Conservation (phyloP, 2,888 invertebrate genomes). For the Agriopis marginaria region DNA sequence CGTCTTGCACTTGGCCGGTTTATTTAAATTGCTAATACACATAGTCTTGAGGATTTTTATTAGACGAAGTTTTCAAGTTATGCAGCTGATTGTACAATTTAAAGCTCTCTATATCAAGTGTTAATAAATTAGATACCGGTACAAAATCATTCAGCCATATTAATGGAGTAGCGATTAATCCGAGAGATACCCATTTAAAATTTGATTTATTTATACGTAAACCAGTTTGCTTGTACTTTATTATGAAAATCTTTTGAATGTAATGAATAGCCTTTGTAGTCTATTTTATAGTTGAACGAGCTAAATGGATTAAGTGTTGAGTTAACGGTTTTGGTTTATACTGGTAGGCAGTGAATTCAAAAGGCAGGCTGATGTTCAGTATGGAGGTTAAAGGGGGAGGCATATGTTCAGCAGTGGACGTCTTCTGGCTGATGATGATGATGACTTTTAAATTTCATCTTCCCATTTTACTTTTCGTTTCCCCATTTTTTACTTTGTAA, state of each 20-base stretch:
- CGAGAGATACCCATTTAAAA: conserved; percentile 39
- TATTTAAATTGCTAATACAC: too few relatives aligned
- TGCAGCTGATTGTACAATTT: conserved; percentile 3
- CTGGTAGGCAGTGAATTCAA: neutral
- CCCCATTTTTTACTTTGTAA: too few relatives aligned
- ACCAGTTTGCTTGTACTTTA: conserved; percentile 30
- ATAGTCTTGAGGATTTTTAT: too few relatives aligned
- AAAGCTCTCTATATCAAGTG: conserved; percentile 16
- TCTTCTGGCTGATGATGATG: too few relatives aligned
- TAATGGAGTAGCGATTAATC: conserved; percentile 39
- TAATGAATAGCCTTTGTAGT: conserved; percentile 20
- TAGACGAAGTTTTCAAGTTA: neutral
- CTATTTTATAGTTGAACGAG: conserved; percentile 23
- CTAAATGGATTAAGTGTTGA: conserved; percentile 18
- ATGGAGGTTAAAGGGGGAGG: neutral
- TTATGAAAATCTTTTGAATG: conserved; percentile 21
- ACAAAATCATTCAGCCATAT: conserved; percentile 37
- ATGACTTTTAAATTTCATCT: too few relatives aligned
- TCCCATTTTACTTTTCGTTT: too few relatives aligned
- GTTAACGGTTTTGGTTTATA: neutral
- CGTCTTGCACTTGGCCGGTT: too few relatives aligned
- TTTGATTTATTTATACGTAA: conserved; percentile 43
- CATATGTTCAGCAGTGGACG: too few relatives aligned
- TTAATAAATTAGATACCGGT: conserved; percentile 33
- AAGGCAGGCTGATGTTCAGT: neutral